These are phyloP conservation scores for Potamarius usumacintae DNA, from an alignment of 2,113 vertebrate species.

Conservation along the genomic window DNA sequence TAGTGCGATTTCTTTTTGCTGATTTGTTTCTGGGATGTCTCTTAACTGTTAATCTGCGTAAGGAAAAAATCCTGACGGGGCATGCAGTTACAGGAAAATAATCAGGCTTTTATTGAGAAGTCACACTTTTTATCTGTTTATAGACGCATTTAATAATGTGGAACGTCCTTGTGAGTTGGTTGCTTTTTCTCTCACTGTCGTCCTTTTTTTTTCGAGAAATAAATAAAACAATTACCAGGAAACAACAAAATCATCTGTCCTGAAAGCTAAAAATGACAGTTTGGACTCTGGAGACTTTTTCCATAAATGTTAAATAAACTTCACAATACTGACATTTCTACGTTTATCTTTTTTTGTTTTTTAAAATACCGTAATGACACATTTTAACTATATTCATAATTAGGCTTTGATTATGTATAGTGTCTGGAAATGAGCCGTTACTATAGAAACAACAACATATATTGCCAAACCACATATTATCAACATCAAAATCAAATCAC, in stretches of 20 bases:
- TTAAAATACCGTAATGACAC: too few species aligned
- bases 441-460: too few species aligned
- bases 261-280: not conserved
- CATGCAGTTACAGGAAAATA: not conserved
- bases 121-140: not conserved
- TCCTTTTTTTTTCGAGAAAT: too few species aligned
- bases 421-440: too few species aligned
- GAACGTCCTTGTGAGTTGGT: too few species aligned
- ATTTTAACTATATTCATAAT: not conserved
- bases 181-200: too few species aligned
- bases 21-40: not conserved
- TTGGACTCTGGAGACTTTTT: not conserved
- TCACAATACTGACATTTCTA: too few species aligned
- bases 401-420: not conserved
- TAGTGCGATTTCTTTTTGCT: not conserved
- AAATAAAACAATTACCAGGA: not conserved
- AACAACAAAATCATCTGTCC: not conserved
- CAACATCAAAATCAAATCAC: too few species aligned
- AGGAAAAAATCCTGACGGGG: not conserved
- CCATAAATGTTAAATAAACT: not conserved
- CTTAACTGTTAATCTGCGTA: not conserved
- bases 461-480: too few species aligned
- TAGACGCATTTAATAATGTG: not conserved
- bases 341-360: too few species aligned
- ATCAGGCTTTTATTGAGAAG: not conserved